Base-by-base conservation (phyloP, 2,113 vertebrate species). In the Misgurnus anguillicaudatus region DNA sequence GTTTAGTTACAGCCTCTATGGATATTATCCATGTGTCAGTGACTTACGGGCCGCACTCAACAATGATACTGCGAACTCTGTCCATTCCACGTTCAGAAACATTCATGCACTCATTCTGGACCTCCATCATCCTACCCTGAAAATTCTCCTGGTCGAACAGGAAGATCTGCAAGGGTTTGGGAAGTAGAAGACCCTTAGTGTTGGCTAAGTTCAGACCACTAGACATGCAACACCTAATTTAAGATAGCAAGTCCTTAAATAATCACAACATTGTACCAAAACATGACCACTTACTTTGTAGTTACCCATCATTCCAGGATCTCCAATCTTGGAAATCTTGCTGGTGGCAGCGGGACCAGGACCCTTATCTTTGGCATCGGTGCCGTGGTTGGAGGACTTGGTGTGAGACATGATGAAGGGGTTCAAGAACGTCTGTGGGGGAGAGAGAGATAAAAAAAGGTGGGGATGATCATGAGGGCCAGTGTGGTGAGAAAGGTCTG, bases 81-180 rank as follows among this genome's bases (percentile, higher is more conserved):
- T 97, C 93, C 6, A 99, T 94, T 86, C 96, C 95, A 0, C 89
- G 92, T 80, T 96, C 96, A 16, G 89, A 94, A 89, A 98, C 90
- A 91, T 98, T 97, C 90, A 89, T 88, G 87, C 96, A 98, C 88
- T 98, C 95, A 3, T 90, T 88, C 0, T 94, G 92, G 89, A 99
- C 91, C 88, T 98, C 97, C 82, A 94, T 91, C 89, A 94, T 93
- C 58, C 90, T 91, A 82, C 96, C 97, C 90, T 98, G 96, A 93
- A 98, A 98, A 90, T 98, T 98, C 91, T 98, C 97, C 91, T 97
- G 95, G 57, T 98, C 96, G 2, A 95, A 98, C 89, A 95, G 86
- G 71, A 94, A 85, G 79, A 98, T 92, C 97, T 98, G 86, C 4
- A 62, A 62, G 31, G 66, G 85, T 58, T 79, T 6, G 66, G 21